Evolutionary conservation across 2,888 invertebrate genomes (phyloP).

Genomic region (Ethmia dodecea): DNA sequence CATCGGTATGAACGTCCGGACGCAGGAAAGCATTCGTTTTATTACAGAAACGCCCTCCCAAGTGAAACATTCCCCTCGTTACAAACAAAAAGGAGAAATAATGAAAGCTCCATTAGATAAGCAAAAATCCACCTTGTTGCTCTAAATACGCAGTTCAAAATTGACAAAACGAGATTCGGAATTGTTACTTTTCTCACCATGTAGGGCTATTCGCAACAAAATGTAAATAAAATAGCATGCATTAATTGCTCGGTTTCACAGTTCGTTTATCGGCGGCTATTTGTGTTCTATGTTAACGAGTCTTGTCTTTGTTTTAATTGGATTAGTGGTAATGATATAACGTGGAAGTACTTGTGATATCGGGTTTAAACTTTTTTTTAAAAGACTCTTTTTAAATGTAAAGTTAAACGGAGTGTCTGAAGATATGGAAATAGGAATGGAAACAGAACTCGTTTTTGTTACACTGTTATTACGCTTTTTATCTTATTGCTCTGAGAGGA

Average conservation of each 20-base stretch:
- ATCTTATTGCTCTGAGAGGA: constrained; percentile 23
- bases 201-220: constrained; percentile 32
- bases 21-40: constrained; percentile 59
- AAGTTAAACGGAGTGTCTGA: too few species aligned
- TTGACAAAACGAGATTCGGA: background rate
- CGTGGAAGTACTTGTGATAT: too few species aligned
- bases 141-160: too few species aligned
- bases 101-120: constrained; percentile 18
- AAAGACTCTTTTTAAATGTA: too few species aligned
- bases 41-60: constrained; percentile 55
- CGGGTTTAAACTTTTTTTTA: too few species aligned
- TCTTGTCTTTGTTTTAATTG: constrained; percentile 23
- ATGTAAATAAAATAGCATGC: constrained; percentile 58
- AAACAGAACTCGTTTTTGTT: too few species aligned
- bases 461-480: constrained; percentile 10
- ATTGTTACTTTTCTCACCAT: background rate
- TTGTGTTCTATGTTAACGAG: constrained; percentile 34
- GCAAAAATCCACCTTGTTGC: too few species aligned
- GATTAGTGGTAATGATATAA: constrained; percentile 15
- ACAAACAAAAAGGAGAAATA: constrained; percentile 29
- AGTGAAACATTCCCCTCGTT: constrained; percentile 42
- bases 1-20: constrained; percentile 45
- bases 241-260: constrained; percentile 63
- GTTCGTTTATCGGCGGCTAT: constrained; percentile 44
- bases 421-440: too few species aligned